Evolutionary conservation across 2,797 vertebrate species (phyloP), one percentile per base, ranked within the genome.

Genomic region (Danio tinwini): DNA sequence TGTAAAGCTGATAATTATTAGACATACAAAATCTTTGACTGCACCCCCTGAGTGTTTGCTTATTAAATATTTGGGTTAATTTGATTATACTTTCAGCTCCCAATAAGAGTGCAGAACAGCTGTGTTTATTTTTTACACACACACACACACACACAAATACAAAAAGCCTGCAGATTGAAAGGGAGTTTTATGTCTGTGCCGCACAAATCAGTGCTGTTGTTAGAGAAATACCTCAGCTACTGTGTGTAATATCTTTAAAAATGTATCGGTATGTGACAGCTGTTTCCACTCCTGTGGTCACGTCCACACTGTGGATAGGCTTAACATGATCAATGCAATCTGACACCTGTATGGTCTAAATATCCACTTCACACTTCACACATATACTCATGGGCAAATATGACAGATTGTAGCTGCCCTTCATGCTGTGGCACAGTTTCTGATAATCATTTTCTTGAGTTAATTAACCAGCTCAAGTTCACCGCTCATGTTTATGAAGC

Each of bases 231-330:
- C 17, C 19, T 53, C 37, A 19, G 39, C 62, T 72, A n/a, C 53
- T 39, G 55, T 78, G 64, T 50, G 29, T 61, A 69, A 50, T 50
- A 70, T 71, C 63, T 70, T 70, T 52, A 62, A 78, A 78, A 52
- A 50, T 50, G 53, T 8, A 62, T 62, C 0, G 13, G 67, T 52
- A 71, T 71, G 59, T 40, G 53, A 80, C 64, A 79, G 75, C 69
- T 74, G 39, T 39, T 58, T 70, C 74, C 16, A 59, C 47, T 29
- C 62, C 52, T 52, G 56, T 65, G 53, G 61, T 71, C 45, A 49
- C n/a, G 29, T 74, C 74, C 45, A 65, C n/a, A 63, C 40, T 64
- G 52, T 70, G 52, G 12, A 72, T 64, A 67, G 45, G 37, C 13
- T 72, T 65, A 63, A 70, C 37, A n/a, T 14, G 58, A 75, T 42